Evolutionary conservation across 2,797 vertebrate species (phyloP).

Genomic region (Phrynocephalus forsythii): DNA sequence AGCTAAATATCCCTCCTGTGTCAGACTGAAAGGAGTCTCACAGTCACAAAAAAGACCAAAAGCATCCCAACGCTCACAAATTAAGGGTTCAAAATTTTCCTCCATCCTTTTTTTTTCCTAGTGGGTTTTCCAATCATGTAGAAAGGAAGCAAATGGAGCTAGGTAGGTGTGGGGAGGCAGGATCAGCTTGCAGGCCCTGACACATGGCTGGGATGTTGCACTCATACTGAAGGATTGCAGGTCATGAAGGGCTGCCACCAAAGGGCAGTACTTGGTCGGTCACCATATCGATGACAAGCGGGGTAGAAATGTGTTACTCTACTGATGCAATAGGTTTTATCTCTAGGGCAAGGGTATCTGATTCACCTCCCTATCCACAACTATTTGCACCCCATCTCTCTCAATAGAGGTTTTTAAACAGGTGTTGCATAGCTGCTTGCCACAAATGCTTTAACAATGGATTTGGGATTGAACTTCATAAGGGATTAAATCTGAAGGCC

Average conservation of each 20-base stretch:
- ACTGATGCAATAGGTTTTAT: too few species aligned
- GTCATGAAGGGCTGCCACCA: not conserved
- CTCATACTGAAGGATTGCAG: too few species aligned
- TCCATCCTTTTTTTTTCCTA: not conserved
- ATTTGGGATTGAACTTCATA: too few species aligned
- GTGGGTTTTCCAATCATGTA: not conserved
- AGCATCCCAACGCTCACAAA: not conserved
- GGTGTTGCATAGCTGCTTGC: too few species aligned
- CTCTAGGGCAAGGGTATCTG: too few species aligned
- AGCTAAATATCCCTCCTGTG: not conserved
- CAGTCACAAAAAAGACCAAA: not conserved
- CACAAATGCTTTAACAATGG: too few species aligned
- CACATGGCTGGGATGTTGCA: not conserved
- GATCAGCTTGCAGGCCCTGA: not conserved
- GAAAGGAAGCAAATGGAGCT: not conserved
- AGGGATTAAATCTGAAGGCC: too few species aligned
- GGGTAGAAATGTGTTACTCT: too few species aligned
- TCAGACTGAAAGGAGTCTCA: not conserved
- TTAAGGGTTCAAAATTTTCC: not conserved
- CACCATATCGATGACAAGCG: not conserved
- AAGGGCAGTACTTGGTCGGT: not conserved
- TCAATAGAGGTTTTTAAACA: too few species aligned
- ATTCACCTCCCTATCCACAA: too few species aligned
- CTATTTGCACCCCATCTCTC: too few species aligned
- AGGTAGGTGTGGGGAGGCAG: not conserved